A percentile compares a stretch with the other conserved stretches of the same genome.
Conservation (phyloP, 2,888 invertebrate genomes). For the Athrips mouffetella region DNA sequence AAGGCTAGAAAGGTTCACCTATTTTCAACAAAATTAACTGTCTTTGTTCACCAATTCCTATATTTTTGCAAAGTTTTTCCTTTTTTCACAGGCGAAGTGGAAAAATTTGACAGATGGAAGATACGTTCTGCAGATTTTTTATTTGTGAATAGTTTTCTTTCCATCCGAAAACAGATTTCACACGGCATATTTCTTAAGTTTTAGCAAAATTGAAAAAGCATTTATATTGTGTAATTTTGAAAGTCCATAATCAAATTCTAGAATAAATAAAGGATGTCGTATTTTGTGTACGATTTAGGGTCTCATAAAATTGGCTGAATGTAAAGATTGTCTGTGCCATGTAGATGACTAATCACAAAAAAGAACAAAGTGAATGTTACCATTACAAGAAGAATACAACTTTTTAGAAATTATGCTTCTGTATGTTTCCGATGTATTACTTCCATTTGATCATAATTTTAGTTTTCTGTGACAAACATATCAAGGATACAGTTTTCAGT, state of each 20-base stretch:
- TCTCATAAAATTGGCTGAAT: neutral
- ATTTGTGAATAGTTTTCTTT: neutral
- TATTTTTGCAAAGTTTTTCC: conserved; percentile 13
- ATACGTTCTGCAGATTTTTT: neutral
- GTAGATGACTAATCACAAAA: conserved; percentile 6
- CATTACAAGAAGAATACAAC: neutral
- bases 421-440: too few relatives aligned
- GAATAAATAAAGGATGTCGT: neutral
- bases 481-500: too few relatives aligned
- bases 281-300: neutral
- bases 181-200: too few relatives aligned
- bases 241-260: too few relatives aligned
- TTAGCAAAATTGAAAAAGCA: too few relatives aligned
- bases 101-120: conserved; percentile 2
- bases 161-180: too few relatives aligned
- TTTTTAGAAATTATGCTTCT: too few relatives aligned
- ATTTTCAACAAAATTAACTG: neutral
- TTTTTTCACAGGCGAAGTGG: too few relatives aligned
- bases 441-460: too few relatives aligned
- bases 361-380: neutral
- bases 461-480: too few relatives aligned
- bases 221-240: too few relatives aligned
- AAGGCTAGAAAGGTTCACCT: neutral
- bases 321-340: neutral
- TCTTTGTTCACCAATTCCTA: conserved; percentile 9